phyloP scores from a whole-genome alignment of 1,140 invertebrate species.

The Sitophilus oryzae region DNA sequence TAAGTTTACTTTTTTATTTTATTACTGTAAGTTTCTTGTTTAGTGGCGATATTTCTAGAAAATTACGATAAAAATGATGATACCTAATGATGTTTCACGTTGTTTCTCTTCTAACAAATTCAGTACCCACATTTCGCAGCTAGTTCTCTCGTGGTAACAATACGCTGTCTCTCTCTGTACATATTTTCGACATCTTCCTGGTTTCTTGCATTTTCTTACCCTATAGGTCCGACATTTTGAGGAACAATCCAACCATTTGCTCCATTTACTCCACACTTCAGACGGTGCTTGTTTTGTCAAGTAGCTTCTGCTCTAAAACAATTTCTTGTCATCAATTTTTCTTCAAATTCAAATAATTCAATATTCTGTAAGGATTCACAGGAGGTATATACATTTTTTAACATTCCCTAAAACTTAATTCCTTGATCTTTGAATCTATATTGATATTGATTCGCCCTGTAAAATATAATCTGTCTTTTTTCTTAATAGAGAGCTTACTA shows the following conservation, averaged over 20 bases:
- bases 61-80: no score
- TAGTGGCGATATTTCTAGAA: no score
- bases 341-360: slow-evolving; percentile 1
- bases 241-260: slow-evolving; percentile 45
- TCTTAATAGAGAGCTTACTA: not conserved
- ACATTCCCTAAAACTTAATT: no score
- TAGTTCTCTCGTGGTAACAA: slow-evolving; percentile 74
- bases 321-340: not conserved
- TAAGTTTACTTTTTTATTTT: no score
- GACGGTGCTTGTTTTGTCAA: slow-evolving; percentile 28
- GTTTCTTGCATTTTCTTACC: slow-evolving; percentile 64
- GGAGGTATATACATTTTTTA: no score
- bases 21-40: no score
- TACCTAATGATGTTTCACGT: slow-evolving; percentile 8
- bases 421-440: no score
- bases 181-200: slow-evolving; percentile 62
- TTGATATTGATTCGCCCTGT: no score
- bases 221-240: slow-evolving; percentile 45
- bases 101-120: slow-evolving; percentile 29
- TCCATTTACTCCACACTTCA: slow-evolving; percentile 44
- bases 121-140: slow-evolving; percentile 70
- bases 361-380: no score
- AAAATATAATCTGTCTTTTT: no score
- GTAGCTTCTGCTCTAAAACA: slow-evolving; percentile 31
- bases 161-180: slow-evolving; percentile 73